Base-by-base conservation (phyloP, 2,888 invertebrate species). In the Agrypnus murinus region DNA sequence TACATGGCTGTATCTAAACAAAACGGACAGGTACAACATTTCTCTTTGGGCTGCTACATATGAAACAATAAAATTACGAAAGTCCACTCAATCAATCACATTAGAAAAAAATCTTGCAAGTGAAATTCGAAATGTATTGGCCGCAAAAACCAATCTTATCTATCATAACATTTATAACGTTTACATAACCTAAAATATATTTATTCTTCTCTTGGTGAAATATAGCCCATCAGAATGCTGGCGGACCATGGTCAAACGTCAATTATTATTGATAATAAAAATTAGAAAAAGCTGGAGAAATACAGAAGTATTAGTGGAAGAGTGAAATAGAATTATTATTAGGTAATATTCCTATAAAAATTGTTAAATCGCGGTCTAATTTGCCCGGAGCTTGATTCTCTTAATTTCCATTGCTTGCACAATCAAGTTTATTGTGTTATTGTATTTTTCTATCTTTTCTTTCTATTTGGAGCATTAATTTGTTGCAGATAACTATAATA, bases 361-460 rank as follows among this genome's bases (percentile, higher is more conserved):
- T 58, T 58, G 38, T 40, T 14, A 58, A 58, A 58, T 58, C 58
- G 38, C 38, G 40, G n/a, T 58, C 25, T 40, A 58, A 55, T 40
- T 40, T 38, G 58, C 58, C 38, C 12, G n/a, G 38, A 58, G 58
- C 40, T 12, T 10, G 58, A 58, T 36, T 58, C 58, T 12, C 38
- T 40, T 58, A 36, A 58, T 58, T 58, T 58, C 17, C 17, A 10
- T 0, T 14, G 14, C 32, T 58, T 58, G 38, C 58, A 14, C 58
- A 58, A 55, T 8, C 17, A 32, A 25, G 2, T 3, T 25, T 25
- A 25, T 25, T 25, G 25, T 25, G 5, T 25, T 25, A 25, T 25
- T 25, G 25, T 25, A 5, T 25, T 25, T 25, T 25, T 25, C 25
- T 5, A 3, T 25, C 25, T 53, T 32, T 53, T 53, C 12, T 34